phyloP scores from a whole-genome alignment of 2,888 invertebrate genomes.

The Plusia festucae region DNA sequence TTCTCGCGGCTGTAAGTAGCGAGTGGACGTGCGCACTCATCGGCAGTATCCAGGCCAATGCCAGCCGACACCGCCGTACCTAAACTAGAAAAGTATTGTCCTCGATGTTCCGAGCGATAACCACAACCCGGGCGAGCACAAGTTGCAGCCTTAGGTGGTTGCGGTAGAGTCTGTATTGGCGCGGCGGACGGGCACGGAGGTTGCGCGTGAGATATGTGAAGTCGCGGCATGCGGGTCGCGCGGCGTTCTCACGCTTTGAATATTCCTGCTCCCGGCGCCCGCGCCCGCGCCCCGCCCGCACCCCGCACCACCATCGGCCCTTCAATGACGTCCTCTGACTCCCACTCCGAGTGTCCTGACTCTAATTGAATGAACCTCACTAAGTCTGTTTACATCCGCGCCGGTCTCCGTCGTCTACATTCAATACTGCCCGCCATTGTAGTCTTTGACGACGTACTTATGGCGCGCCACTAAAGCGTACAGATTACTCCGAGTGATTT shows the following conservation, averaged over 20 bases:
- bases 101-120: conserved; percentile 88
- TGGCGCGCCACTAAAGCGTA: conserved; percentile 40
- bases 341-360: conserved; percentile 78
- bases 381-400: conserved; percentile 81
- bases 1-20: conserved; percentile 57
- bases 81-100: conserved; percentile 89
- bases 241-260: conserved; percentile 89
- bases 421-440: conserved; percentile 46
- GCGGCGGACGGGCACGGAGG: conserved; percentile 70
- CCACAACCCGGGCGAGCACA: conserved; percentile 65
- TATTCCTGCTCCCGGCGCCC: conserved; percentile 85
- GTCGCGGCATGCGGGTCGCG: conserved; percentile 89
- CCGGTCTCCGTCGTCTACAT: conserved; percentile 64
- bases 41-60: conserved; percentile 88
- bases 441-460: conserved; percentile 41
- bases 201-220: conserved; percentile 89
- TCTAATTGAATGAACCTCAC: conserved; percentile 85
- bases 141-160: conserved; percentile 71
- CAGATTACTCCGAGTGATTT: conserved; percentile 36
- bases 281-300: conserved; percentile 62
- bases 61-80: conserved; percentile 83
- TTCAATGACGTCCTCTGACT: conserved; percentile 84
- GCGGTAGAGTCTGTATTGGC: conserved; percentile 72
- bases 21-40: conserved; percentile 84
- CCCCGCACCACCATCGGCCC: conserved; percentile 76